Base-by-base conservation (phyloP, 2,113 vertebrate species). In the Oncorhynchus masou region DNA sequence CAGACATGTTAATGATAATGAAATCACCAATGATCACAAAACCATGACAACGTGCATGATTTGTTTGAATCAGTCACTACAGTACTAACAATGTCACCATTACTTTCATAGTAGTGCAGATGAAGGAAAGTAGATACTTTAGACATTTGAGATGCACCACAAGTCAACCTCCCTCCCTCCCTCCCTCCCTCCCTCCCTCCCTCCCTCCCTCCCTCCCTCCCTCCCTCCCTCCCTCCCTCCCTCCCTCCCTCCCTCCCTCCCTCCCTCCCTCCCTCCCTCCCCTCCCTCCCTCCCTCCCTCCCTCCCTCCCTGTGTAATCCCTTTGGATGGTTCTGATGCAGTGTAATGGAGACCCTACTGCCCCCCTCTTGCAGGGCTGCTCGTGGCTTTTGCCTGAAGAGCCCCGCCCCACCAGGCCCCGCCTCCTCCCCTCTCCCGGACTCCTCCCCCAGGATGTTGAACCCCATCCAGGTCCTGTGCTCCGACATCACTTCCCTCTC, bases 401-500 rank as follows among this genome's bases (percentile, higher is more conserved):
- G 92, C 90, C 90, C 89, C 87, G 86, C 90, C 91, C 48, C 91
- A 89, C 91, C 88, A 89, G 62, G 90, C 90, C 90, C 87, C 29
- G 88, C 90, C 91, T 71, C 39, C 75, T 74, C 86, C 90, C 91
- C 89, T 90, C 90, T 92, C 86, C 90, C 82, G 92, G 92, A 93
- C 88, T 89, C 90, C 83, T 89, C 90, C 88, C 91, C 92, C 91
- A 93, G 90, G 92, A 93, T 93, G 92, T 93, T 93, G 92, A 93
- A 89, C 85, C 88, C 92, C 88, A 91, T 93, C 92, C 92, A 93
- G 92, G 92, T 93, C 79, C 92, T 93, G 85, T 92, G 91, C 91
- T 93, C 92, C 89, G 92, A 93, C 91, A 93, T 93, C 92, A 92
- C 91, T 87, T 87, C 91, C 89, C 92, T 93, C 87, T 93, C 92